phyloP scores from a whole-genome alignment of 2,888 invertebrate genomes.

The Leptogaster cylindrica region DNA sequence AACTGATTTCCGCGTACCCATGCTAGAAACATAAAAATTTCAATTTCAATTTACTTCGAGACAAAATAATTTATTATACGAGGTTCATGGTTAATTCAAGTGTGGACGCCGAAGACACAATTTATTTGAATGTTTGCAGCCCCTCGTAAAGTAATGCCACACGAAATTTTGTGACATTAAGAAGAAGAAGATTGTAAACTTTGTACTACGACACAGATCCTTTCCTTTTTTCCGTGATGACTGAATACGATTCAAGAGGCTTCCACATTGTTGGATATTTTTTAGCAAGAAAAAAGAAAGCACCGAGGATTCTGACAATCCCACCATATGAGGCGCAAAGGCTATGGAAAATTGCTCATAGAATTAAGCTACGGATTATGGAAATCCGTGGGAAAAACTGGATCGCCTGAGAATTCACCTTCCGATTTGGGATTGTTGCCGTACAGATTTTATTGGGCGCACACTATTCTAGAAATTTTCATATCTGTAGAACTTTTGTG shows the following conservation, averaged over 20 bases:
- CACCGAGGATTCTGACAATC: slow-evolving; percentile 95
- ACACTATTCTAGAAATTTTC: slow-evolving; percentile 93
- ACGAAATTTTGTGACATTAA: not conserved
- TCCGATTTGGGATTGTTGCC: slow-evolving; percentile 96
- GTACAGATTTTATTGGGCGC: slow-evolving; percentile 98
- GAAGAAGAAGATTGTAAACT: slow-evolving; percentile 8
- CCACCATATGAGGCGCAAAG: slow-evolving; percentile 98
- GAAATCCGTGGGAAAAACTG: slow-evolving; percentile 96
- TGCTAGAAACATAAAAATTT: no score
- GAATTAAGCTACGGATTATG: slow-evolving; percentile 99
- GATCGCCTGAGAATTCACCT: slow-evolving; percentile 97
- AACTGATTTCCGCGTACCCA: no score
- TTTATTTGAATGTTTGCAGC: no score
- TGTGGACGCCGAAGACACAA: no score
- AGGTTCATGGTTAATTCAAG: no score
- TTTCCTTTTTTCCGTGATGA: slow-evolving; percentile 98
- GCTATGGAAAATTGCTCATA: slow-evolving; percentile 96
- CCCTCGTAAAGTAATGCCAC: no score
- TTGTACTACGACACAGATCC: slow-evolving; percentile 97
- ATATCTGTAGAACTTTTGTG: slow-evolving; percentile 74
- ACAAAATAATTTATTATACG: no score
- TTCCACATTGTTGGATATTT: slow-evolving; percentile 99
- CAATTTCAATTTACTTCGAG: no score
- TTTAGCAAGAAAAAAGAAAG: slow-evolving; percentile 99
- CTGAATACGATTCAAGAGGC: slow-evolving; percentile 88